Conservation (phyloP, 1,140 invertebrate species). For the Daktulosphaira vitifoliae region DNA sequence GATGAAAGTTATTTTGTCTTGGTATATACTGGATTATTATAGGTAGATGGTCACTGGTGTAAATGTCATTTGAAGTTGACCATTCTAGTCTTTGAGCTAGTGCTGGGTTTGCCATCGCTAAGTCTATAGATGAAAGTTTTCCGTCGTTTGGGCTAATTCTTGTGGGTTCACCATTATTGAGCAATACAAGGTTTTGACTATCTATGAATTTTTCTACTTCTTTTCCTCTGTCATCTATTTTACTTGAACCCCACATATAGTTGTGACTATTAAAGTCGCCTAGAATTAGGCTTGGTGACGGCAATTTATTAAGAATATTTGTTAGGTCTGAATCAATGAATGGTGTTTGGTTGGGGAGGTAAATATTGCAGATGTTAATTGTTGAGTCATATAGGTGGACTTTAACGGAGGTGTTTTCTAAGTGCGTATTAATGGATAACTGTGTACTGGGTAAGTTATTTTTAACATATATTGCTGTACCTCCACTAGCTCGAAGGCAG, state of each 20-base stretch:
- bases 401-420: background rate
- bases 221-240: constrained; percentile 39
- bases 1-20: background rate
- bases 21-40: background rate
- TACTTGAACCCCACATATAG: constrained; percentile 40
- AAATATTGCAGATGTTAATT: background rate
- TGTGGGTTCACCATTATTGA: background rate
- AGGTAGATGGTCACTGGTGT: background rate
- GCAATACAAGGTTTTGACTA: background rate
- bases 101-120: background rate
- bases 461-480: background rate
- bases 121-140: background rate
- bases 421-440: background rate
- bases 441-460: background rate
- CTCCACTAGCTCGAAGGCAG: background rate
- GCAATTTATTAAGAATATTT: constrained; percentile 40
- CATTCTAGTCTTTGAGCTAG: background rate
- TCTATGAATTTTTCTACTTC: constrained; percentile 34
- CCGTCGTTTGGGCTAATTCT: background rate
- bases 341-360: background rate
- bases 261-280: constrained; percentile 42
- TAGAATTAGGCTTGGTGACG: constrained; percentile 39
- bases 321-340: constrained; percentile 32
- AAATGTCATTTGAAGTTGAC: background rate
- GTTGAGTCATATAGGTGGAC: background rate